Base-by-base conservation (phyloP, 1,140 invertebrate genomes). In the Gonatopus flavifemur region DNA sequence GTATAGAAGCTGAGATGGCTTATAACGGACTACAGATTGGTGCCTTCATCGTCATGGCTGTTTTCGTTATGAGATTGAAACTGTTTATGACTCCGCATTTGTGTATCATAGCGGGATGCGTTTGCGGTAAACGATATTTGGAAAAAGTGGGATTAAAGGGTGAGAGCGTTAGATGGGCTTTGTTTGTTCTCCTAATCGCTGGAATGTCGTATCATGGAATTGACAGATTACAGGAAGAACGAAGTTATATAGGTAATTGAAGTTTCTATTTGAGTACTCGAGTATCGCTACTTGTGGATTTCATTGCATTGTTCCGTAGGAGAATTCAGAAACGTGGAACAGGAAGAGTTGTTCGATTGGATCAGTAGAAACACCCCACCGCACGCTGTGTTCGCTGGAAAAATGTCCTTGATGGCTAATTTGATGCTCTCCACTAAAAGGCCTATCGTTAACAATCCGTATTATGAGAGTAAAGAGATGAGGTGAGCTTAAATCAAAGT, bases 391-490 rank as follows among this genome's bases (percentile, higher is more conserved):
- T 93, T 93, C 81, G 89, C 88, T 57, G 91, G 91, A 19, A 86
- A 90, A 49, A 93, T 94, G 91, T 87, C 90, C 3, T 76, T 89
- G 3, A 89, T 90, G 84, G 88, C 91, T 0, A 86, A 89, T 45
- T 66, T 93, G 3, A 84, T 93, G 76, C 74, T 94, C 12, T 85
- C 86, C 12, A 90, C 91, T 0, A 67, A 81, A 6, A 73, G 90
- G 38, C 87, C 89, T 2, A 85, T 93, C 48, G 84, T 91, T 0
- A 89, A 90, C 56, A 90, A 93, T 76, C 91, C 91, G n/a, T 91
- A 92, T 67, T 93, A 90, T 65, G 88, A 91, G 67, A 82, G 87
- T 63, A 77, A 80, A 36, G 81, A 81, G 37, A 80, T 88, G 46
- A 83, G 87, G 86, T 90, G 46, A 52, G 49, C 40, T 44, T 35